Conservation (phyloP, 2,888 invertebrate species). For the Hetaerina titia region DNA sequence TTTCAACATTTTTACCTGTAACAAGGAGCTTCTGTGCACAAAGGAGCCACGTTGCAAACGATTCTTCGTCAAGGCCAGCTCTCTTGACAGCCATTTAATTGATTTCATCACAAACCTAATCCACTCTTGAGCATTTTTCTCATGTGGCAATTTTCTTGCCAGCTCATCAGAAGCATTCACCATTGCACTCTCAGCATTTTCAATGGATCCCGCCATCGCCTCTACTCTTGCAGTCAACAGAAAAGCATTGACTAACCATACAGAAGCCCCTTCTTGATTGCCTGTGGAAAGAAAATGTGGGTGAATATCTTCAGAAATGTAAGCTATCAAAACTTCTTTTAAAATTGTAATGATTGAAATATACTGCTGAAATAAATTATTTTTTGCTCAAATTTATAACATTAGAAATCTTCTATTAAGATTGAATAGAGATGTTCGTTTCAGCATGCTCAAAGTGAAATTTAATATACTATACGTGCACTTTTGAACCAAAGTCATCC, state of each 20-base stretch:
- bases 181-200: slow-evolving; percentile 31
- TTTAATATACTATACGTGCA: no score
- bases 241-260: slow-evolving; percentile 33
- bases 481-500: no score
- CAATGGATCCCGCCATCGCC: neutral
- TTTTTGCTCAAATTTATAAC: no score
- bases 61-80: neutral
- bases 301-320: no score
- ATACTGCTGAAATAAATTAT: no score
- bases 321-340: no score
- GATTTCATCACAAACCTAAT: neutral
- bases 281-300: neutral
- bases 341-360: no score
- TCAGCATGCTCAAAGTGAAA: no score
- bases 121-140: slow-evolving; percentile 25
- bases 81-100: neutral
- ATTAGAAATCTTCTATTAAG: no score
- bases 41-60: neutral
- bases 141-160: neutral
- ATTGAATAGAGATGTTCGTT: no score
- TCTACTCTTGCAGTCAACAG: slow-evolving; percentile 29
- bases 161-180: slow-evolving; percentile 23
- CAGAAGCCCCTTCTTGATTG: slow-evolving; percentile 15
- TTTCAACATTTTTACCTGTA: neutral
- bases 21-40: neutral